Evolutionary conservation across 2,113 vertebrate genomes (phyloP), one percentile per base, ranked within the genome.

Genomic region (Oncorhynchus tshawytscha): DNA sequence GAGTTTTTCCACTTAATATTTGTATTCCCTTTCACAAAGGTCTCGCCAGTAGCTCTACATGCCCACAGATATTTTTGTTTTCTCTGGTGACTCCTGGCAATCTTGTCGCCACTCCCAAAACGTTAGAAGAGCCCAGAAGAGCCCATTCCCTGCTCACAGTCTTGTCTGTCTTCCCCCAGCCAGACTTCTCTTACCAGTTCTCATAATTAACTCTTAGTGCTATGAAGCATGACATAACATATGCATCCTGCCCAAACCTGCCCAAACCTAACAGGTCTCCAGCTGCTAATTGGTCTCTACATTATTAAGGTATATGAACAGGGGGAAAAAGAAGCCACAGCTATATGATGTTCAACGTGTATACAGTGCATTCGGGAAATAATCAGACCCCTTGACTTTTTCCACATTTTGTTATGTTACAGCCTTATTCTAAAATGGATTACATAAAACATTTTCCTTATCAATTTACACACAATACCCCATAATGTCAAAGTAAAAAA

Each of bases 151-250:
- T 64, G 76, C 80, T 87, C 66, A 82, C 80, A 81, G 83, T 78
- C 70, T 71, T 34, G 69, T 74, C n/a, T 49, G 79, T 82, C 82
- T 73, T 76, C 82, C 82, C 75, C 68, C n/a, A 75, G 79, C 79
- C 68, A 78, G 79, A 54, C 86, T 57, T 20, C 54, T 72, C n/a
- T 49, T 84, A 80, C 81, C 54, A 57, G 54, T 20, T 57, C 54
- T 57, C 54, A 88, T 92, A 93, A 94, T 94, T 93, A 93, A 45
- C 39, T 90, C 88, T 85, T 45, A 77, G 85, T 66, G 89, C 90
- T 83, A 80, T 75, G 89, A 90, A 84, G 88, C 90, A 90, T 90
- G 90, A 89, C 87, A 88, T 83, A 82, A 77, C 80, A 77, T 87
- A 73, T 83, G 81, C 84, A 81, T 87, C 82, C 73, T 62, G 76